Evolutionary conservation across 2,888 invertebrate species (phyloP), one percentile per base, ranked within the genome.

Genomic region (Poecilus cupreus): DNA sequence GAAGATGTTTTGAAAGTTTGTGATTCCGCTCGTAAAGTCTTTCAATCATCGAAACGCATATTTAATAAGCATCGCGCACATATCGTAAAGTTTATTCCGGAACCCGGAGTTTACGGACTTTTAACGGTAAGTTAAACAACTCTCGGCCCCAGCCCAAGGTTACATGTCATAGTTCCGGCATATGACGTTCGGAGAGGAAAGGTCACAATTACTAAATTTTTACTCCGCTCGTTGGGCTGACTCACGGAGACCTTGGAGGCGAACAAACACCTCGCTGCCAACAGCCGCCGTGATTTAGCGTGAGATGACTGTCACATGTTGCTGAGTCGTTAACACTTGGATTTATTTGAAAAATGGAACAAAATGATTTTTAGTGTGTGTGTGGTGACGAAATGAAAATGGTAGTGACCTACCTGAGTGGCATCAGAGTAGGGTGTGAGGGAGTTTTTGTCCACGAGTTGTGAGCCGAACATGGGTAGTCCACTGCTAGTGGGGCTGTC

Each of bases 381-480:
- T 24, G 22, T 57, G 24, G 10, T 57, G 22, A 2, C 11, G 20
- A 43, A 39, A 32, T 32, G 57, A 54, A 11, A 16, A 72, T 26
- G 20, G 8, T 4, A 37, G 70, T n/a, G 83, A 91, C 93, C 94
- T 92, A 97, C 97, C 96, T 96, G 96, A 86, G 98, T 99, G 83
- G 98, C 98, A 92, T 99, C 98, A 88, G 98, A 96, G 91, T 99
- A 99, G 82, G 98, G 98, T 82, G 98, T 98, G 78, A 94, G 92
- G 37, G 98, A 97, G 89, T 96, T 95, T 90, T 96, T 94, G 91
- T 96, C 95, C 89, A 98, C 95, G 87, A 95, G 92, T 89, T 96
- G 95, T 81, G 97, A 98, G 86, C 98, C 97, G 90, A 98, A 98
- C 88, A 95, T 92, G 84, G 94, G 93, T 85, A 91, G 90, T 86